Evolutionary conservation across 2,888 invertebrate genomes (phyloP).

Genomic region (Drosophila colorata): DNA sequence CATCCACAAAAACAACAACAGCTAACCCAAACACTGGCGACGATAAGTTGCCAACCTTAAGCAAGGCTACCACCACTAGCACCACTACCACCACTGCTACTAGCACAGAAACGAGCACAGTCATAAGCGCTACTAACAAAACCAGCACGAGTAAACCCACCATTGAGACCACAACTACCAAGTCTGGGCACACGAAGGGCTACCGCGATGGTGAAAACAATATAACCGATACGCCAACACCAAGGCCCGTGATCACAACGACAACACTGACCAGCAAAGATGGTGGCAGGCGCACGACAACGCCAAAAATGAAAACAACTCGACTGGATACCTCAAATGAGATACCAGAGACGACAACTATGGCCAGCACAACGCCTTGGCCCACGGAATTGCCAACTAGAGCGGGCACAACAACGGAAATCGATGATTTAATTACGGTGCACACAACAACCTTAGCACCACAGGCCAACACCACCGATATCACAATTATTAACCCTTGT

Average conservation of each 20-base stretch:
- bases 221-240: conserved; percentile 80
- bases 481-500: conserved; percentile 86
- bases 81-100: conserved; percentile 62
- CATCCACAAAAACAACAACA: conserved; percentile 53
- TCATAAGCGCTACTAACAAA: conserved; percentile 67
- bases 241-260: conserved; percentile 56
- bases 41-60: conserved; percentile 24
- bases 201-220: conserved; percentile 85
- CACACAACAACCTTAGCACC: conserved; percentile 68
- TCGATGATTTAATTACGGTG: conserved; percentile 56
- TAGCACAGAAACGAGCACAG: conserved; percentile 80
- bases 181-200: conserved; percentile 82
- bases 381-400: conserved; percentile 71
- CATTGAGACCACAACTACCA: conserved; percentile 71
- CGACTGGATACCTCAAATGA: conserved; percentile 84
- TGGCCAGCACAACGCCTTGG: conserved; percentile 51
- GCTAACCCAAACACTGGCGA: conserved; percentile 61
- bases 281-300: conserved; percentile 66
- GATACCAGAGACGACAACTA: conserved; percentile 62
- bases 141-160: conserved; percentile 53
- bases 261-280: conserved; percentile 58
- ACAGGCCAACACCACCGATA: conserved; percentile 67
- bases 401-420: conserved; percentile 74
- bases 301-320: conserved; percentile 83
- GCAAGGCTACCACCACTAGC: conserved; percentile 74